Evolutionary conservation across 2,888 invertebrate species (phyloP), one percentile per base, ranked within the genome.

Genomic region (Embidobia sp.): DNA sequence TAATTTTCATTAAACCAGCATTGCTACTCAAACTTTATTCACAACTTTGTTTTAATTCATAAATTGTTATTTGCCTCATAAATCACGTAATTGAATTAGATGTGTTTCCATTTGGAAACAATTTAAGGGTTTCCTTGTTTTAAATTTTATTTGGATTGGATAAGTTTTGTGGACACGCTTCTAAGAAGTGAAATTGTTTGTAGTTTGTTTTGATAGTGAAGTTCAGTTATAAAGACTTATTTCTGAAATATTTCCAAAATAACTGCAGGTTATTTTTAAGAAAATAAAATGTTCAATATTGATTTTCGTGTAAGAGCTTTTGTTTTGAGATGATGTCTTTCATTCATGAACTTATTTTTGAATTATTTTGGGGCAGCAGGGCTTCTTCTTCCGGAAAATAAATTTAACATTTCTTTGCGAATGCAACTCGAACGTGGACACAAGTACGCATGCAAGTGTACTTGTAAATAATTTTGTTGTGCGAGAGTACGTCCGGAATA

Each of bases 281-380:
- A 59, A 53, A 61, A 48, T 37, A 48, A 48, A 55, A 48, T 29
- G 29, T 70, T 61, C 42, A 51, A 53, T 70, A 61, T 70, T 61
- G 70, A 53, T 61, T 70, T 59, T 61, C 4, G 27, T 35, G 2
- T 10, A 11, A 15, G 6, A 26, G 35, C 35, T 61, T 61, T 44
- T 61, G 61, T 70, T 70, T 59, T 51, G 42, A 59, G 40, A 70
- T 70, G 15, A 59, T 59, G 57, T 59, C 27, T 42, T 31, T 49
- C 18, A 35, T 70, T 61, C 61, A 44, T 27, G 35, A 46, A 70
- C 57, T 70, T 61, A 61, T 61, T 70, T 70, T 70, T 70, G 35
- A 70, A 61, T 61, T 70, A 70, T 70, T 46, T 13, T 51, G 18
- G 53, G 53, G 35, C 33, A 59, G 33, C 33, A 26, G 15, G 33